Evolutionary conservation across 2,797 vertebrate genomes (phyloP).

Genomic region (Alectoris magna): DNA sequence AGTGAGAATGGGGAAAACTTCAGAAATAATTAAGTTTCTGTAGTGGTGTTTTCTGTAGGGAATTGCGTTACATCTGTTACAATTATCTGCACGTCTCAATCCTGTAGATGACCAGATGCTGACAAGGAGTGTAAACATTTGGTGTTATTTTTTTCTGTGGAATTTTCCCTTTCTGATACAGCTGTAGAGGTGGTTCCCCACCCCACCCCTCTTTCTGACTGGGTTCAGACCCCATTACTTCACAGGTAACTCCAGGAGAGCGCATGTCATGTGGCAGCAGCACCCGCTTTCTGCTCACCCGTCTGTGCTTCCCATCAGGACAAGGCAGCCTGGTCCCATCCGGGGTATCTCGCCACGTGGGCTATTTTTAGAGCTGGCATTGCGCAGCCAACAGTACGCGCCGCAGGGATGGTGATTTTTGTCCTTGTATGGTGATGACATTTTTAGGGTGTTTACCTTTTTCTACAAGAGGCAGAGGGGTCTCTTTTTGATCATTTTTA

Average conservation of each 20-base stretch:
- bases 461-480: neutral
- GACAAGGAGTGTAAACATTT: neutral
- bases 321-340: slow-evolving; percentile 19
- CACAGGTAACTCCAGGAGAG: slow-evolving; percentile 42
- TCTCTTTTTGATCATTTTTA: neutral
- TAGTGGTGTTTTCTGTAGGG: slow-evolving; percentile 18
- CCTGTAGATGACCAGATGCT: slow-evolving; percentile 49
- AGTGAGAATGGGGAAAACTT: slow-evolving; percentile 42
- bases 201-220: neutral
- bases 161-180: slow-evolving; percentile 35
- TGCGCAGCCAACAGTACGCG: slow-evolving; percentile 8
- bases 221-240: slow-evolving; percentile 26
- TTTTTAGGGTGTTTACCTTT: slow-evolving; percentile 46
- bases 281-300: neutral
- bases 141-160: slow-evolving; percentile 4
- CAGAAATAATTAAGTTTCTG: slow-evolving; percentile 54
- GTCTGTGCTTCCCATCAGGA: neutral
- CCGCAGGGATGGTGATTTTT: slow-evolving; percentile 43
- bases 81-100: slow-evolving; percentile 4
- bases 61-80: slow-evolving; percentile 18
- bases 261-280: neutral
- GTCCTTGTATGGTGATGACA: slow-evolving; percentile 58
- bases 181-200: neutral
- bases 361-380: slow-evolving; percentile 60
- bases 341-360: neutral